Base-by-base conservation (phyloP, 2,113 vertebrate species). In the Plotosus lineatus region DNA sequence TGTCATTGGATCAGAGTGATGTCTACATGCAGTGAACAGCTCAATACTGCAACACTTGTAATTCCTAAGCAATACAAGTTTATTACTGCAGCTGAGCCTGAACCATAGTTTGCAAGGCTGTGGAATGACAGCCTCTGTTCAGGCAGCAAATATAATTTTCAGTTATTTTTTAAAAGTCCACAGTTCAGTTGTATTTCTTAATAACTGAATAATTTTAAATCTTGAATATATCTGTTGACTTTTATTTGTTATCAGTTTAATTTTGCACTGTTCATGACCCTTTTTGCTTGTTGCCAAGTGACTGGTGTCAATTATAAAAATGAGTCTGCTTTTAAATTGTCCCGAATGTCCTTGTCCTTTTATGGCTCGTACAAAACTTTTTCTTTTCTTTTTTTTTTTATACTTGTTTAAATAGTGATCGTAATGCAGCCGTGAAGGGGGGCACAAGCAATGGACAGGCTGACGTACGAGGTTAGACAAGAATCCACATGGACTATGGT, bases 71-170 rank as follows among this genome's bases (percentile, higher is more conserved):
- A 60, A 48, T 33, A 63, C 14, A 65, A 33, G 44, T 63, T 63
- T 80, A 80, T 74, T 60, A 63, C 69, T 74, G 79, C 69, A 74
- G 79, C 48, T 72, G 46, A 61, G 68, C 7, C 36, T 48, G 38
- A 71, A 26, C 42, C 44, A 48, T 48, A 71, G 44, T 71, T 71
- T 71, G 48, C 48, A 26, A 0, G 26, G 48, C 42, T 71, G 23
- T 9, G 12, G 66, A 69, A 7, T 46, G 68, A 48, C 69, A 50
- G 15, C 8, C 4, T 51, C 46, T 51, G 46, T 73, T 73, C 26
- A 71, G 69, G 19, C 6, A 10, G 46, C 17, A 12, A 21, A 50
- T 72, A 19, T 31, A 31, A 48, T 19, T 50, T 73, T 51, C 46
- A 21, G 17, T 73, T 61, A 23, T 26, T n/a, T 48, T n/a, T 77